Base-by-base conservation (phyloP, 2,113 vertebrate genomes). In the Hippocampus barbouri region DNA sequence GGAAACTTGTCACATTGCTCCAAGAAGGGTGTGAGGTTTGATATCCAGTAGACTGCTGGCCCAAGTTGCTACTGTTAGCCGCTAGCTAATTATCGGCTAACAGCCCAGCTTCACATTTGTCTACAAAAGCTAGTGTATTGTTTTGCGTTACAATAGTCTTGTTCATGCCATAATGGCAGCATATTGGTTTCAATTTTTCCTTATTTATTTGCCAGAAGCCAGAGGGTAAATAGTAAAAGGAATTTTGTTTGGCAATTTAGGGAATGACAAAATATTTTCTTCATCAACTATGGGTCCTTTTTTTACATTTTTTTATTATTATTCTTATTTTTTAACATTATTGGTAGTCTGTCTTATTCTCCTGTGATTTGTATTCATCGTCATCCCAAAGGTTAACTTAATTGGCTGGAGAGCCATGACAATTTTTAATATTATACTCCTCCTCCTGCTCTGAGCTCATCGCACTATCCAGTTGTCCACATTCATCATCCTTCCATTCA, bases 401-500 rank as follows among this genome's bases (percentile, higher is more conserved):
- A 60, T 60, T 60, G 15, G 27, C 59, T 60, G 27, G 59, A 60
- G 59, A 34, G 25, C 27, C 59, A 34, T 30, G 59, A 30, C 27
- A 7, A 34, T 60, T 60, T 60, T 47, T 47, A 27, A 66, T 66
- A 47, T 47, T 8, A 0, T 25, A 25, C 43, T 47, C 43, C 43
- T 18, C 23, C 64, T 66, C 18, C 16, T 47, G 41, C 64, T 47
- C 23, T 27, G 43, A 66, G 23, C 43, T 74, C 57, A 70, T 67
- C 6, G 47, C 4, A 41, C n/a, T 66, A 51, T 70, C 40, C 71
- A 77, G 73, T 70, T 75, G 72, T 67, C 41, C 34, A 3, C 34
- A 67, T 73, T 18, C 57, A 74, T 75, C 66, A 73, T 79, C 21
- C 47, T 25, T 72, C 23, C 66, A 49, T 59, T 70, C 38, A 72